Evolutionary conservation across 2,888 invertebrate genomes (phyloP).

Genomic region (Allacma fusca): DNA sequence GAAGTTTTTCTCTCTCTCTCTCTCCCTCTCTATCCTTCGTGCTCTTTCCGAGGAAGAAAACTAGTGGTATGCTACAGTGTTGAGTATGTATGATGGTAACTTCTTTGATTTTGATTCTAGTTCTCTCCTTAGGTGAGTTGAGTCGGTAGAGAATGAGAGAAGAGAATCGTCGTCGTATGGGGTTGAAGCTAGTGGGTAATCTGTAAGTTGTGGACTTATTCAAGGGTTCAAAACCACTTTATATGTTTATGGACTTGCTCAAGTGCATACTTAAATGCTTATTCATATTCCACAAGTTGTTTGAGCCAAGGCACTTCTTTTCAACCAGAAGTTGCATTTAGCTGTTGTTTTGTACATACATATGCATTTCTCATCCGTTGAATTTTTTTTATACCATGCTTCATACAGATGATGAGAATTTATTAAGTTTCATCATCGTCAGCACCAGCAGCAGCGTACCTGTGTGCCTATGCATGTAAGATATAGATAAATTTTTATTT

Average conservation of each 20-base stretch:
- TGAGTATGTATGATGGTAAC: constrained; percentile 2
- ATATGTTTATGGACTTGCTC: constrained; percentile 43
- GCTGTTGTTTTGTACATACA: background rate
- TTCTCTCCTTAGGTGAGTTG: constrained; percentile 22
- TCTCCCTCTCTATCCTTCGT: background rate
- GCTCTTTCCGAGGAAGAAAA: constrained; percentile 14
- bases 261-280: constrained; percentile 44
- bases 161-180: constrained; percentile 19
- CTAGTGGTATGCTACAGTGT: background rate
- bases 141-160: constrained; percentile 21
- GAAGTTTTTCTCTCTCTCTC: constrained; percentile 29
- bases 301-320: constrained; percentile 33
- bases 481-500: constrained; percentile 11
- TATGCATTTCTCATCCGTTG: constrained; percentile 21
- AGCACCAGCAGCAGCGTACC: background rate
- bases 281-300: constrained; percentile 42
- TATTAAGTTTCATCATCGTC: constrained; percentile 20
- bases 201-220: constrained; percentile 35
- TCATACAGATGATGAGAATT: constrained; percentile 14
- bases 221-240: constrained; percentile 39
- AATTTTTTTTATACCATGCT: background rate
- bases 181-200: constrained; percentile 25
- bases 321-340: background rate
- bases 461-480: background rate
- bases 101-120: constrained; percentile 28